phyloP scores from a whole-genome alignment of 2,797 vertebrate genomes.

The Mionectes olivaceus region DNA sequence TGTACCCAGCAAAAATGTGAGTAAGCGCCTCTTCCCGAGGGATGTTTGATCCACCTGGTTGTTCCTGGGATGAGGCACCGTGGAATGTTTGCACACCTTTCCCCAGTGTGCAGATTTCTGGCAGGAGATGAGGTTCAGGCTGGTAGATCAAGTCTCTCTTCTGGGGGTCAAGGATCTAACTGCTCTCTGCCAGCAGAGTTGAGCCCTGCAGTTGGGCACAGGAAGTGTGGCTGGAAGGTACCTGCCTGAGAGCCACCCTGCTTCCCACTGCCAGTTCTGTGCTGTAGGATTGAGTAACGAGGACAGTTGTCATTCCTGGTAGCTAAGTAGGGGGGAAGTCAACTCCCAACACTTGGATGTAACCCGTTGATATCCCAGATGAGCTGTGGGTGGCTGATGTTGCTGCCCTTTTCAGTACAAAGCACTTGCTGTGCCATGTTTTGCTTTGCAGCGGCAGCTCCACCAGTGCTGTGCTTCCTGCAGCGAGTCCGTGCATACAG shows the following conservation, averaged over 20 bases:
- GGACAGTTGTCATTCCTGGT: neutral
- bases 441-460: neutral
- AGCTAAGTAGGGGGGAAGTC: neutral
- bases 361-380: neutral
- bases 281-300: accelerated
- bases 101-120: neutral
- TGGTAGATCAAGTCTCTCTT: neutral
- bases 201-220: neutral
- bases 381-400: neutral
- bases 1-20: constrained; percentile 95
- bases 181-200: neutral
- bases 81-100: accelerated
- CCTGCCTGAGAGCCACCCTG: too few species aligned
- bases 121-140: neutral
- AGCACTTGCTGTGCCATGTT: accelerated
- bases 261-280: neutral
- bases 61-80: neutral
- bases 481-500: neutral
- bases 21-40: constrained; percentile 36
- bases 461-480: accelerated
- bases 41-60: accelerated
- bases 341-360: neutral
- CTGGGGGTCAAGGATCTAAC: accelerated
- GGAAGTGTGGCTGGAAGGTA: neutral
- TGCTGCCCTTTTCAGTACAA: accelerated